Base-by-base conservation (phyloP, 2,113 vertebrate genomes). In the Myotis davidii region DNA sequence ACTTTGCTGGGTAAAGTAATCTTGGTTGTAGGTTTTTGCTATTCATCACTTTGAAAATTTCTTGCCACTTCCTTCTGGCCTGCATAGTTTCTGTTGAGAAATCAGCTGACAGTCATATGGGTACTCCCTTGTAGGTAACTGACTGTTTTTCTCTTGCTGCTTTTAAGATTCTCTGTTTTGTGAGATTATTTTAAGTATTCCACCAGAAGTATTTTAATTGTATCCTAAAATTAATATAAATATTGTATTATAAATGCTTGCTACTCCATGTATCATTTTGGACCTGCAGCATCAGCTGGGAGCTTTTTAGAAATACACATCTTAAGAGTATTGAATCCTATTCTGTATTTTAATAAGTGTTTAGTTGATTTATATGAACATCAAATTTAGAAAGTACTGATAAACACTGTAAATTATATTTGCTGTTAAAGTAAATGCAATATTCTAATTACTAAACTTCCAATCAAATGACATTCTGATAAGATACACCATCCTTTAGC, bases 221-320 rank as follows among this genome's bases (percentile, higher is more conserved):
- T 18, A 29, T 56, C 4, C 20, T 72, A 84, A 94, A 90, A 42
- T 16, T 64, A 79, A 59, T 52, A 50, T 11, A 56, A 84, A 70
- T 32, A 42, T 39, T 67, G 1, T 74, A 45, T 59, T 74, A 64
- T 45, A 82, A 87, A 32, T 11, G 0, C 0, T 94, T n/a, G 6
- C 1, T 65, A 48, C 5, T 61, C 27, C 25, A 48, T 52, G 5
- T 79, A 79, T 94, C 20, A 86, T 54, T 50, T 84, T 61, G 17
- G 45, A 21, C 8, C 10, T 70, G 13, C 1, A 64, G 16, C 13
- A 64, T 73, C 25, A 61, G 32, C 12, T 88, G 13, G 18, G 27
- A 85, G 4, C 12, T 91, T 85, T 23, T 88, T 97, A 88, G 17
- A 93, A 89, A 84, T 85, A 20, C 27, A 83, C n/a, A 85, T 91